Evolutionary conservation across 2,888 invertebrate species (phyloP).

Genomic region (Pyrgus malvae): DNA sequence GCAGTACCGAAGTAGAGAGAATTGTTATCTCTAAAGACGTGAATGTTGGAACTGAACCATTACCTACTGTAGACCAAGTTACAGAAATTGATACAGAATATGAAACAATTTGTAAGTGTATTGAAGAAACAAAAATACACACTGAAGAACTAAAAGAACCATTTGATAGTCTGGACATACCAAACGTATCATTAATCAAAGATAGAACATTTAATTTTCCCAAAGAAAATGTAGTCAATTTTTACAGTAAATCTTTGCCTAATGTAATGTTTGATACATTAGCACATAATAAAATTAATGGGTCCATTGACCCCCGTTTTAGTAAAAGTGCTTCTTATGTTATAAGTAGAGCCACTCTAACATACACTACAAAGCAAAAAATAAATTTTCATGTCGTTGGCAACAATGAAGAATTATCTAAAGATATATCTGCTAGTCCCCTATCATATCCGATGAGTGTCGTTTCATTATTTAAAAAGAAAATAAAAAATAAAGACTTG

Average conservation of each 20-base stretch:
- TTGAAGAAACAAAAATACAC: conserved; percentile 41
- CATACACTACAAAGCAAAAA: conserved; percentile 68
- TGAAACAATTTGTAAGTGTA: conserved; percentile 39
- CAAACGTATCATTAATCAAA: conserved; percentile 65
- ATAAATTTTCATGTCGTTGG: conserved; percentile 66
- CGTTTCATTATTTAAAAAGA: conserved; percentile 63
- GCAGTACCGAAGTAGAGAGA: conserved; percentile 41
- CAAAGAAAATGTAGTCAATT: conserved; percentile 47
- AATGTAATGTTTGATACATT: conserved; percentile 44
- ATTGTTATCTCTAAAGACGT: conserved; percentile 42
- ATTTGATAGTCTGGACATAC: conserved; percentile 69
- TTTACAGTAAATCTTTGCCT: conserved; percentile 50
- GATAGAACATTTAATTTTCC: conserved; percentile 48
- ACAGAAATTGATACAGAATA: conserved; percentile 49
- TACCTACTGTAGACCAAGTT: conserved; percentile 42
- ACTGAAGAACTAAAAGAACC: conserved; percentile 48
- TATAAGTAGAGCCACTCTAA: conserved; percentile 63
- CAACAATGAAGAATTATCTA: conserved; percentile 45
- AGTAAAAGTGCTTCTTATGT: conserved; percentile 57
- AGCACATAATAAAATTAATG: conserved; percentile 41
- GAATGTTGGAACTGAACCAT: conserved; percentile 47
- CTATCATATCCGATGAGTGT: conserved; percentile 65
- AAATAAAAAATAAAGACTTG: conserved; percentile 44
- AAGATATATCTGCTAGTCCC: conserved; percentile 51
- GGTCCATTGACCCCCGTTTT: conserved; percentile 41